phyloP scores from a whole-genome alignment of 2,888 invertebrate genomes.

The Eurytoma californica region DNA sequence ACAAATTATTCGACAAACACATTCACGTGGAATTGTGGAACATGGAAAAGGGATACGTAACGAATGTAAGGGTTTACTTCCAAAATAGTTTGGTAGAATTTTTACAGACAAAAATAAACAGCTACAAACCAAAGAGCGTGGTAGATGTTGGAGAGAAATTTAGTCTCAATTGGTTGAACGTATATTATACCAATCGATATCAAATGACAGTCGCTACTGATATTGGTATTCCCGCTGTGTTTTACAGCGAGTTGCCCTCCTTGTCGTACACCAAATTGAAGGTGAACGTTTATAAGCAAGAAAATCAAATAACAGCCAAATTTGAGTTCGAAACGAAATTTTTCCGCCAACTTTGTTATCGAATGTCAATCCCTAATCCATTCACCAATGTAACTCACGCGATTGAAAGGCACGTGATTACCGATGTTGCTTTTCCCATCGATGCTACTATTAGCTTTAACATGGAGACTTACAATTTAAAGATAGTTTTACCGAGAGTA shows the following conservation, averaged over 20 bases:
- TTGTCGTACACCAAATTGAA: constrained; percentile 53
- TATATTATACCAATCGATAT: constrained; percentile 61
- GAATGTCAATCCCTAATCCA: constrained; percentile 75
- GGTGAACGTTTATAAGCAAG: constrained; percentile 49
- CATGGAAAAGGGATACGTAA: constrained; percentile 54
- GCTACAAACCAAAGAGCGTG: constrained; percentile 5
- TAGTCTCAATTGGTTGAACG: constrained; percentile 56
- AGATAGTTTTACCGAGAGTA: constrained; percentile 66
- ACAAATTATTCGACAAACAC: constrained; percentile 46
- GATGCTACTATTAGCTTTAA: constrained; percentile 62
- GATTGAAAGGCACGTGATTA: constrained; percentile 65
- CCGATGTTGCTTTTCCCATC: constrained; percentile 68
- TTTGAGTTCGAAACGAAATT: constrained; percentile 65
- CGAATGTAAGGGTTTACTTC: constrained; percentile 27
- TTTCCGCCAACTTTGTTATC: constrained; percentile 69
- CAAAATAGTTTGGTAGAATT: constrained; percentile 24
- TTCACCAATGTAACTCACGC: constrained; percentile 74
- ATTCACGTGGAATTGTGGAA: constrained; percentile 61
- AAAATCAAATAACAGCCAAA: constrained; percentile 59
- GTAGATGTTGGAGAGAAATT: constrained; percentile 25
- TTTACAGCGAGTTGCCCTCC: constrained; percentile 67
- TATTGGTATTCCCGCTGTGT: constrained; percentile 71
- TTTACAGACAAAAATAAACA: constrained; percentile 18
- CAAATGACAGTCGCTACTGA: constrained; percentile 71
- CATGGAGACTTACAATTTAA: constrained; percentile 64